Base-by-base conservation (phyloP, 2,113 vertebrate species). In the Grus americana region DNA sequence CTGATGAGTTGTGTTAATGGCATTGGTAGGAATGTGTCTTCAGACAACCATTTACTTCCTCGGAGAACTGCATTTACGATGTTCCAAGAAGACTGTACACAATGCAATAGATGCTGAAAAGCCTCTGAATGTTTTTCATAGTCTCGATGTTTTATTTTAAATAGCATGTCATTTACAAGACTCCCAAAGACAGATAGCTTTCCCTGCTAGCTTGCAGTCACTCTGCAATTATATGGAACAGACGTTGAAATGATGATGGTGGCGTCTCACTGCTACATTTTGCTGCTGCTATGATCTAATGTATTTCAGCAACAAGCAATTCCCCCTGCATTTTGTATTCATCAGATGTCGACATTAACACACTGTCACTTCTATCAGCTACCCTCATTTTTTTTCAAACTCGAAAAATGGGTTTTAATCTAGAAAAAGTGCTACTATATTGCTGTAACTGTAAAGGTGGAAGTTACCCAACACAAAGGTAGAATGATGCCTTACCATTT, bases 111-210 rank as follows among this genome's bases (percentile, higher is more conserved):
- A 86, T 88, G 88, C 75, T 15, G 54, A 81, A 97, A 96, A 96
- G 91, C 66, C 67, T 93, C 84, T 73, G 86, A 96, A 87, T 90
- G 95, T 96, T 95, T 93, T 93, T 93, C 55, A 34, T 82, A 88
- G 91, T 92, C 83, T 92, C 22, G 61, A 96, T 96, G 91, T 90
- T 95, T 87, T 96, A 90, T 93, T 97, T 95, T 95, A 97, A 95
- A 96, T 95, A 91, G 82, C 67, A 67, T 90, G 86, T 95, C 87
- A 89, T 93, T 79, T 93, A 22, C 46, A 95, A 97, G 92, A 75
- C 74, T 86, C 78, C 89, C 73, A 86, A 85, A 97, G 97, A 95
- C 79, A 84, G 68, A 96, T 94, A 93, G 61, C 70, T 91, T 91
- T 78, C 79, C 76, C 70, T 86, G 92, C 66, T 62, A 62, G 71